phyloP scores from a whole-genome alignment of 1,140 invertebrate genomes.

The Aphaenogaster ashmeadi region DNA sequence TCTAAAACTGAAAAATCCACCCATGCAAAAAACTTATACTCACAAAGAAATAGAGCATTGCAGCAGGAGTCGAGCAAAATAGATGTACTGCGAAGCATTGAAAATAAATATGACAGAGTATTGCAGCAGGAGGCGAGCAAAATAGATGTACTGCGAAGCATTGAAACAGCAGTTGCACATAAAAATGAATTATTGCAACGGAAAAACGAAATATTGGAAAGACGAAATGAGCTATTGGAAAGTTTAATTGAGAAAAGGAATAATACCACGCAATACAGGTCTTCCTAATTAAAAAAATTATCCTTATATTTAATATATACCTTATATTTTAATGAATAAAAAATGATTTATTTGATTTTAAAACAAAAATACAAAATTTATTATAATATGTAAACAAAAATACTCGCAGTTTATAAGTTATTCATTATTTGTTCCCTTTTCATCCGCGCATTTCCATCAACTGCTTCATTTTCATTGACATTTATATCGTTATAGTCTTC shows the following conservation, averaged over 20 bases:
- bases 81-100: background rate
- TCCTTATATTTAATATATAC: background rate
- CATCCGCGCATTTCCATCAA: constrained; percentile 1
- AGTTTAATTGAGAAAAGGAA: background rate
- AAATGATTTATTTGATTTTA: constrained; percentile 6
- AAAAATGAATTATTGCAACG: constrained; percentile 11
- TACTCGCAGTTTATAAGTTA: constrained; percentile 6
- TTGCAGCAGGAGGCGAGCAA: too few relatives aligned
- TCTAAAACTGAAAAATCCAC: constrained; percentile 6
- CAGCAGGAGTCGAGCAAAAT: background rate
- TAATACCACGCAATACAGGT: background rate
- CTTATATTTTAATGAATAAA: background rate
- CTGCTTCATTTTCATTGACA: background rate
- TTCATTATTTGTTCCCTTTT: constrained; percentile 8
- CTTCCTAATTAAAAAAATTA: constrained; percentile 1
- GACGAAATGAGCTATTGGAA: constrained; percentile 1
- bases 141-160: background rate
- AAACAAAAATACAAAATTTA: background rate
- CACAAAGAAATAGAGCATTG: constrained; percentile 2
- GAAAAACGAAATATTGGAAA: constrained; percentile 8
- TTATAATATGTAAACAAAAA: background rate
- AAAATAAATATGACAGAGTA: constrained; percentile 5
- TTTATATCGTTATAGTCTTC: background rate
- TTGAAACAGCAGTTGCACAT: constrained; percentile 1
- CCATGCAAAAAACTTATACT: background rate